Percentiles rank a stretch among this genome's conserved stretches.
These are phyloP conservation scores for Ptychodera flava DNA, from an alignment of 35 echinoderm and acorn worm species.

Conservation along the genomic window DNA sequence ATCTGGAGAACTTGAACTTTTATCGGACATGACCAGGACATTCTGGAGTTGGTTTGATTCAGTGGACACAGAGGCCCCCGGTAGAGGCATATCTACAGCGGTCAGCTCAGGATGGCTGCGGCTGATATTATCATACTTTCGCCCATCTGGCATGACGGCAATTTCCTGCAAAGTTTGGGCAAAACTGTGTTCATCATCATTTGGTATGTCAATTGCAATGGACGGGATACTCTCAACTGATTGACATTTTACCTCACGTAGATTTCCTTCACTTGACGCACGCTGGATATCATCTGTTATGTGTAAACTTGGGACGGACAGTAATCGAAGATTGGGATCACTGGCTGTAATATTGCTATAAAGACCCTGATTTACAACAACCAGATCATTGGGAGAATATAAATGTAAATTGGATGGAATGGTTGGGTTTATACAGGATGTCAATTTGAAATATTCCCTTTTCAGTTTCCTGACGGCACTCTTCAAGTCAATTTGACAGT, in stretches of 20 bases:
- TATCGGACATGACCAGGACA: background rate
- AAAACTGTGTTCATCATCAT: constrained; percentile 20
- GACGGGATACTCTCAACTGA: constrained; percentile 87
- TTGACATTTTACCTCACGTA: constrained; percentile 54
- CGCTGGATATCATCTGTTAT: constrained; percentile 25
- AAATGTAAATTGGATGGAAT: constrained; percentile 85
- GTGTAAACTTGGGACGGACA: constrained; percentile 16
- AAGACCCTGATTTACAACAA: constrained; percentile 72
- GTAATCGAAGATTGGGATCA: constrained; percentile 58
- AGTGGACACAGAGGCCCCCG: background rate
- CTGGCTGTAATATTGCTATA: constrained; percentile 76
- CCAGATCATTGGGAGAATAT: constrained; percentile 70
- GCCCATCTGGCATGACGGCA: constrained; percentile 14
- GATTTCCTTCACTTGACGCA: constrained; percentile 81
- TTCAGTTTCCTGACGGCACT: constrained; percentile 76
- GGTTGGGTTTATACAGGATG: constrained; percentile 73
- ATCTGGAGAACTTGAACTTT: background rate
- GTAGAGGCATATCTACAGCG: constrained; percentile 36
- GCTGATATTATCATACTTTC: background rate
- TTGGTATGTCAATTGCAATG: constrained; percentile 27
- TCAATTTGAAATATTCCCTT: constrained; percentile 56
- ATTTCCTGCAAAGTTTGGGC: constrained; percentile 49
- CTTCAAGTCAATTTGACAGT: constrained; percentile 70
- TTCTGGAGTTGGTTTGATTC: background rate
- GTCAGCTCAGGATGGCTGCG: background rate